These are phyloP conservation scores for Odocoileus hemionus DNA, from an alignment of 2,113 vertebrate species.

Conservation along the genomic window DNA sequence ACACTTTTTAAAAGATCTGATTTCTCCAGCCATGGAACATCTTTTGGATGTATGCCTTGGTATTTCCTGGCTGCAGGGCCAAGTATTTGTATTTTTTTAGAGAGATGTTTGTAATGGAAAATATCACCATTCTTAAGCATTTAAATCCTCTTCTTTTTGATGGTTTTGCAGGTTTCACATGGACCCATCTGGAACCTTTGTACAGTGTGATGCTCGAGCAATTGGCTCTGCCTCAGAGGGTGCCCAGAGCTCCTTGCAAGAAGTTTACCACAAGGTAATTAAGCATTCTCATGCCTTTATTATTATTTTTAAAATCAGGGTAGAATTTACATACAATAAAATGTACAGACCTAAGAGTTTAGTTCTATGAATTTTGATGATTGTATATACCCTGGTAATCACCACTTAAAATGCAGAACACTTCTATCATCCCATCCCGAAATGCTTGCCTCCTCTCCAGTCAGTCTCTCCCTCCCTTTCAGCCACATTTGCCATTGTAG, in stretches of 20 bases:
- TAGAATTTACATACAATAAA: neutral
- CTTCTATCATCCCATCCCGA: neutral
- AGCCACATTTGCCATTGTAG: neutral
- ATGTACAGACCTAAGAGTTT: neutral
- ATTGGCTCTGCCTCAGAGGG: conserved; percentile 98
- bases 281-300: neutral
- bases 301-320: neutral
- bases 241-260: conserved; percentile 97
- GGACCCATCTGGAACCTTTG: conserved; percentile 98
- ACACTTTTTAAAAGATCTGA: neutral
- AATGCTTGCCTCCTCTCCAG: neutral
- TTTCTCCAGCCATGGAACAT: neutral
- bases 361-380: neutral
- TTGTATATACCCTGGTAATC: too few species aligned
- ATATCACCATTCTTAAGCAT: neutral
- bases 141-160: neutral
- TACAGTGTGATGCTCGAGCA: conserved; percentile 97
- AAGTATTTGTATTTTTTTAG: neutral
- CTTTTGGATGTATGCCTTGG: neutral
- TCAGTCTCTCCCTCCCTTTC: neutral
- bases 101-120: neutral
- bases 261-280: conserved; percentile 97
- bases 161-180: conserved; percentile 91
- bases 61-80: neutral
- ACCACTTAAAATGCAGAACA: neutral